Evolutionary conservation across 2,888 invertebrate genomes (phyloP).

Genomic region (Cephus runcator): DNA sequence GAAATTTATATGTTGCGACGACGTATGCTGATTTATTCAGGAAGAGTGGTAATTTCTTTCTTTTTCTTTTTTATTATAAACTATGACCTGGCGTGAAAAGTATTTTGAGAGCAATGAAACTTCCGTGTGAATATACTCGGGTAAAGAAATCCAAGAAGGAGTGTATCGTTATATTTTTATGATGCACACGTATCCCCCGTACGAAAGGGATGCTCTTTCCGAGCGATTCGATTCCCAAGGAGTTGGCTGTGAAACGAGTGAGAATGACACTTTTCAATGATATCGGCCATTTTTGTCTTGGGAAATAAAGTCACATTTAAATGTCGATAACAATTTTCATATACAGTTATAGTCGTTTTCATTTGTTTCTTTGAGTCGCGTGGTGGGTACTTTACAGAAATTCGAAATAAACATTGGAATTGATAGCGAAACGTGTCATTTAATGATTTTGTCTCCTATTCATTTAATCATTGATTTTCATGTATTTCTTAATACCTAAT

Average conservation of each 20-base stretch:
- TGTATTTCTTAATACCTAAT: not conserved
- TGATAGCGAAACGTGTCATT: slow-evolving; percentile 27
- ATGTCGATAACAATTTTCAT: not conserved
- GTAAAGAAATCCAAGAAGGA: not conserved
- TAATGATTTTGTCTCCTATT: not conserved
- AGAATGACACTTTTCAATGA: not conserved
- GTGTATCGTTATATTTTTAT: slow-evolving; percentile 62
- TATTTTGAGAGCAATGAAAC: not conserved
- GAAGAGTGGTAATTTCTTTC: not conserved
- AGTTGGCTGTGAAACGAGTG: not conserved
- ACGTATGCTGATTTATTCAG: not conserved
- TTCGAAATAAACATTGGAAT: slow-evolving; percentile 38
- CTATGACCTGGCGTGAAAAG: not conserved
- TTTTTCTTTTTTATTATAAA: not conserved
- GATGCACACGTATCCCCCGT: slow-evolving; percentile 75
- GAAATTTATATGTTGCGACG: not conserved
- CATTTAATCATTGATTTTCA: not conserved
- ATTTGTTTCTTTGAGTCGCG: not conserved
- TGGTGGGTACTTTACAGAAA: not conserved
- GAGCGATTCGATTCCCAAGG: not conserved
- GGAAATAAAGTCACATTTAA: not conserved
- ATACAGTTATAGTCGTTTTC: not conserved
- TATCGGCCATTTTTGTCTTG: not conserved
- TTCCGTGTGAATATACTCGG: not conserved
- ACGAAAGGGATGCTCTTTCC: not conserved